Evolutionary conservation across 2,888 invertebrate genomes (phyloP).

Genomic region (Pemphredon lugubris): DNA sequence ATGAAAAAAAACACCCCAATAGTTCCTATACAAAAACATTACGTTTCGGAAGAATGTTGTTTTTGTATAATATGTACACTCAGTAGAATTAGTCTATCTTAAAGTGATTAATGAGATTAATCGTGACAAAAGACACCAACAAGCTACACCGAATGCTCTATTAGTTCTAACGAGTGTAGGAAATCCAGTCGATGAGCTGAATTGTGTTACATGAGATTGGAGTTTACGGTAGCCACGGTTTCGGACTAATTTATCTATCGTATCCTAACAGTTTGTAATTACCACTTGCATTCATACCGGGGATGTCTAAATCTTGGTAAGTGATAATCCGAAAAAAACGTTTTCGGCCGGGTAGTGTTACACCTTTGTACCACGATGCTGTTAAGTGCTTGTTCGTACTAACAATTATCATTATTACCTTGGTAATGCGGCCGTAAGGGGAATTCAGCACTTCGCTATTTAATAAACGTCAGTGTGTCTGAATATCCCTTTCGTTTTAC

Average conservation of each 20-base stretch:
- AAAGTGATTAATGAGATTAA: constrained; percentile 71
- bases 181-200: constrained; percentile 55
- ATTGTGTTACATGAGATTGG: constrained; percentile 50
- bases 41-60: constrained; percentile 56
- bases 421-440: constrained; percentile 25
- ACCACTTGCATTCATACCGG: constrained; percentile 39
- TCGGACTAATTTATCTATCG: constrained; percentile 45
- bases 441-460: constrained; percentile 43
- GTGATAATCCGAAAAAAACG: constrained; percentile 32
- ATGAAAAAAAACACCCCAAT: constrained; percentile 68
- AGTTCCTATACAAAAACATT: constrained; percentile 47
- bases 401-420: constrained; percentile 33
- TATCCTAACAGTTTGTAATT: constrained; percentile 43
- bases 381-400: constrained; percentile 35
- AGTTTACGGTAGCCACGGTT: constrained; percentile 33
- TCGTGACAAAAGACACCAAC: constrained; percentile 73
- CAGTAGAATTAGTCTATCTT: constrained; percentile 68
- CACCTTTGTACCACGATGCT: constrained; percentile 43
- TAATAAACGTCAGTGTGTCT: constrained; percentile 21
- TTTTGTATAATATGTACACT: constrained; percentile 61
- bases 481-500: constrained; percentile 43
- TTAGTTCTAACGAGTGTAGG: constrained; percentile 67
- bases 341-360: constrained; percentile 43
- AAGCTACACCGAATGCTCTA: constrained; percentile 73
- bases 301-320: constrained; percentile 30